phyloP scores from a whole-genome alignment of 2,797 vertebrate species.

The Labeo calbasu region DNA sequence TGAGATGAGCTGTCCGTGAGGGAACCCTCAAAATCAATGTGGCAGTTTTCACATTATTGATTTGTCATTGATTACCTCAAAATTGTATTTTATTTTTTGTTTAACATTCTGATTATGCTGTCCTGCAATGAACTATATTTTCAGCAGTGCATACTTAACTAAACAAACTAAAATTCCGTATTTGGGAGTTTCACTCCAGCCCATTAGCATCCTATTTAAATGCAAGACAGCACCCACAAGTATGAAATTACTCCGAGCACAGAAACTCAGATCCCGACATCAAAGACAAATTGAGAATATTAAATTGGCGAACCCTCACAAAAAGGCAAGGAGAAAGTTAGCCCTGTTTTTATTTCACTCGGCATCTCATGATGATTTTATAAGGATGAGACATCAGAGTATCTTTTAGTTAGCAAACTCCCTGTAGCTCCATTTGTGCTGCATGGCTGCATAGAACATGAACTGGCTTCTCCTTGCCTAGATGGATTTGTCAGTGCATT shows the following conservation, averaged over 20 bases:
- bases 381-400: constrained; percentile 39
- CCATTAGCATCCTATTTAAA: constrained; percentile 19
- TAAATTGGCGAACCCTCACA: constrained; percentile 17
- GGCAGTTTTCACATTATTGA: not conserved
- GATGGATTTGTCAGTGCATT: constrained; percentile 77
- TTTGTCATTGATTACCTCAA: not conserved
- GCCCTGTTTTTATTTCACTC: constrained; percentile 36
- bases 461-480: constrained; percentile 75
- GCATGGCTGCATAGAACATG: constrained; percentile 75
- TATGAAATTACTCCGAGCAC: constrained; percentile 14
- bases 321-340: constrained; percentile 30
- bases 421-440: constrained; percentile 60
- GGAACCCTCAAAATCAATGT: constrained; percentile 31
- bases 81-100: not conserved
- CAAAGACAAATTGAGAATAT: constrained; percentile 61
- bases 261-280: constrained; percentile 71
- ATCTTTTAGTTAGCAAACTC: constrained; percentile 57
- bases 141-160: not conserved
- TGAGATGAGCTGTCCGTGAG: constrained; percentile 37
- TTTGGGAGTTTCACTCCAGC: not conserved
- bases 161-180: not conserved
- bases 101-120: not conserved
- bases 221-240: constrained; percentile 35
- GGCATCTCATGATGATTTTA: constrained; percentile 49
- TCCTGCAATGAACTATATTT: not conserved